Percentiles rank a stretch among this genome's conserved stretches.
phyloP scores from a whole-genome alignment of 1,140 invertebrate species.

The Phymorhynchus buccinoides region DNA sequence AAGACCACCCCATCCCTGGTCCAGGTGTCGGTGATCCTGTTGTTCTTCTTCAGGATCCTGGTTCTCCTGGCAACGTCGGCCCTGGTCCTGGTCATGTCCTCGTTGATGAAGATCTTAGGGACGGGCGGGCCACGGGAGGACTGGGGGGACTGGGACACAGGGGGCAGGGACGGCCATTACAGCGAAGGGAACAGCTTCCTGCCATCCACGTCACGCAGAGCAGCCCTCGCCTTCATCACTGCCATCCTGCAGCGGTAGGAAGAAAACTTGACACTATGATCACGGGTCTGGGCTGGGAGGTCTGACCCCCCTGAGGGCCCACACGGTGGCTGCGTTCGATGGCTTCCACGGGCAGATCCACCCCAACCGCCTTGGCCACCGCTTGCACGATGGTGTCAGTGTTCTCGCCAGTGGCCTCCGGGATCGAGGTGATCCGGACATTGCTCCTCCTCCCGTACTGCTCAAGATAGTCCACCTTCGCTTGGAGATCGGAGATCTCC shows the following conservation, averaged over 20 bases:
- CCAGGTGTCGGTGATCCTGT: slow-evolving; percentile 8
- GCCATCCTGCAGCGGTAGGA: not conserved
- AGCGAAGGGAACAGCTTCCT: not conserved
- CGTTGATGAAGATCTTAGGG: slow-evolving; percentile 27
- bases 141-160: not conserved
- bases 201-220: not conserved
- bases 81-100: slow-evolving; percentile 11
- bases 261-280: slow-evolving; percentile 1
- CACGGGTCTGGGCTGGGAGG: not conserved
- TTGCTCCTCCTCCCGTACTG: slow-evolving; percentile 6
- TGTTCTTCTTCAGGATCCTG: not conserved
- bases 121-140: not conserved
- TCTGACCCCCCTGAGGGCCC: not conserved
- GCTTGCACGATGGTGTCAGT: not conserved
- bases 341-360: not conserved
- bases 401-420: not conserved
- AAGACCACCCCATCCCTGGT: slow-evolving; percentile 15
- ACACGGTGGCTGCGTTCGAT: not conserved
- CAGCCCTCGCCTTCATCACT: not conserved
- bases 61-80: not conserved
- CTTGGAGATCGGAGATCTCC: not conserved
- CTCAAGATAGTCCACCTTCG: not conserved
- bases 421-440: slow-evolving; percentile 9
- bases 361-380: not conserved
- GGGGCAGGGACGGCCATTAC: not conserved